Base-by-base conservation (phyloP, 2,888 invertebrate genomes). In the Monopis laevigella region DNA sequence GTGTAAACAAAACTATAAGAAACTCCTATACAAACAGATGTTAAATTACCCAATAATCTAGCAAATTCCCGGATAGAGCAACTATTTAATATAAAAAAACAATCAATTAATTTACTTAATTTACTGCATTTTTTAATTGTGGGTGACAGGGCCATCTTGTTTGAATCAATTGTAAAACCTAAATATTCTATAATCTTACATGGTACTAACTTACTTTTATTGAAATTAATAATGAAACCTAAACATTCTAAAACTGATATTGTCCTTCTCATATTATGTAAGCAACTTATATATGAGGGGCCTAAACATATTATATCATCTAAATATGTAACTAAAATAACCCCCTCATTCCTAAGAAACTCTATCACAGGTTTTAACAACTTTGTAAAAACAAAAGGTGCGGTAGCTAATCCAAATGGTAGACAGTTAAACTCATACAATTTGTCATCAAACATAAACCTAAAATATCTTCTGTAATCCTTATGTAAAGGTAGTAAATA, bases 371-470 rank as follows among this genome's bases (percentile, higher is more conserved):
- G 45, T 39, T 43, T 46, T 6, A 45, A 7, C 11, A 43, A 10
- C 32, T 46, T 46, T 10, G 46, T 46, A 26, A 45, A 48, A 0
- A 39, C 17, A 35, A 18, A 41, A n/a, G 46, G 46, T 1, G 46
- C 48, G 8, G 41, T 43, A 26, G 41, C 39, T 7, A 48, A 19
- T 2, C 48, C 45, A 41, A 38, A 48, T 1, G 45, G 42, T 21
- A 45, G 6, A 2, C 38, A 44, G 12, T 39, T 44, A 34, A 48
- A 48, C 26, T 46, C 39, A 19, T 41, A 48, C 1, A 43, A 30
- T 29, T 40, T 36, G 14, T 24, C 34, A 12, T 45, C 8, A 27
- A 39, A 48, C 2, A 16, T 8, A 26, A 48, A 48, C 38, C 48
- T 42, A 14, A 48, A 30, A 30, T 39, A 48, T 14, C 38, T 48